Evolutionary conservation across 1,140 invertebrate genomes (phyloP), one percentile per base, ranked within the genome.

Genomic region (Trachelipus rathkii): DNA sequence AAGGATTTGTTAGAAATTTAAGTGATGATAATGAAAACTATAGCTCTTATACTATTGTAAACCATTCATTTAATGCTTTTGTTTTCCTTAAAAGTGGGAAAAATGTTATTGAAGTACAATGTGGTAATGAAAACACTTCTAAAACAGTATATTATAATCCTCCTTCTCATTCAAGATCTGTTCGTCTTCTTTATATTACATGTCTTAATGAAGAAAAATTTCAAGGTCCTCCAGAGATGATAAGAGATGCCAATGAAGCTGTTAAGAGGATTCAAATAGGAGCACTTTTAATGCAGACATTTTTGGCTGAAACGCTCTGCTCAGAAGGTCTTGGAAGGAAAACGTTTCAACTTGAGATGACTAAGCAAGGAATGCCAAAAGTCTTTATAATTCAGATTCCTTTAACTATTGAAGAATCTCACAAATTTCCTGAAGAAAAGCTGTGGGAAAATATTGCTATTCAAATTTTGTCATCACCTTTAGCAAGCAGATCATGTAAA

Each of bases 271-370:
- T 97, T 82, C 88, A 89, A 74, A 84, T 95, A 19, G 92, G 91
- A 46, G 89, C 92, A 11, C 89, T 92, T 82, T 85, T 97, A 44
- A 88, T 96, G 68, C 95, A 98, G 85, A 90, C 90, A 77, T 87
- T 97, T 78, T 92, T 92, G 78, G 93, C 93, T 0, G 93, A 96
- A 84, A 96, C 95, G 83, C 85, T 97, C n/a, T 87, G 88, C 74
- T 92, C 95, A 83, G 89, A 91, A 73, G 92, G 92, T 21, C 89
- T 93, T 70, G 89, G 89, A 5, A 87, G 91, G 73, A 91, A 92
- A 86, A 94, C 94, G 0, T 97, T 97, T 84, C 89, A 91, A 82
- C 82, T 97, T 13, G 85, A 87, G 80, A 79, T 81, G 19, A 84
- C 85, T 74, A 73, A 74, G 10, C 88, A 82, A 84, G 85, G 43